A percentile compares a stretch with the other conserved stretches of the same genome.
phyloP scores from a whole-genome alignment of 1,140 invertebrate species.

The Anoplophora glabripennis region DNA sequence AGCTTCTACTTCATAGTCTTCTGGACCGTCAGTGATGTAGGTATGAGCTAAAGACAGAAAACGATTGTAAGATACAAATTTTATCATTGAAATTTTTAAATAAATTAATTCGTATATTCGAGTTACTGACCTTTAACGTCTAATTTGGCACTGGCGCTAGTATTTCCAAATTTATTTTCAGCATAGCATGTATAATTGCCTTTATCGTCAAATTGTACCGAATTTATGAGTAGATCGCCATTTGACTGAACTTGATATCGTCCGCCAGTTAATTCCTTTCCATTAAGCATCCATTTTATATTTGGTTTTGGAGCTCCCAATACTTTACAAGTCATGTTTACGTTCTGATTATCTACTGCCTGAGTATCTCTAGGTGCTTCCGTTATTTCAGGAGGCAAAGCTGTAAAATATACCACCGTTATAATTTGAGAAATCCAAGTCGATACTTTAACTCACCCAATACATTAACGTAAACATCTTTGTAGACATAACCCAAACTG shows the following conservation, averaged over 20 bases:
- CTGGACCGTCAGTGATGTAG: conserved; percentile 78
- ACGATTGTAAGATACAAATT: conserved; percentile 6
- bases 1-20: conserved; percentile 87
- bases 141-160: conserved; percentile 71
- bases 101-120: background rate
- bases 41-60: conserved; percentile 64
- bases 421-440: conserved; percentile 5
- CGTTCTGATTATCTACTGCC: conserved; percentile 79
- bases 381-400: conserved; percentile 86
- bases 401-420: conserved; percentile 50
- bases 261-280: conserved; percentile 80
- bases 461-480: conserved; percentile 97
- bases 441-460: conserved; percentile 57
- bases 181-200: conserved; percentile 91
- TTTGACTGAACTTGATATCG: conserved; percentile 67
- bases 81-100: background rate
- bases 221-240: conserved; percentile 82
- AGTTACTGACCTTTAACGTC: conserved; percentile 74
- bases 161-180: conserved; percentile 86
- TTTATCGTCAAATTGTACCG: conserved; percentile 79
- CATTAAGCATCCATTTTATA: conserved; percentile 89
- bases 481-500: conserved; percentile 95
- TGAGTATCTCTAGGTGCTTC: conserved; percentile 74
- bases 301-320: conserved; percentile 92
- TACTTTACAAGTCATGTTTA: conserved; percentile 86